Base-by-base conservation (phyloP, 2,113 vertebrate species). In the Odontophorus gujanensis region DNA sequence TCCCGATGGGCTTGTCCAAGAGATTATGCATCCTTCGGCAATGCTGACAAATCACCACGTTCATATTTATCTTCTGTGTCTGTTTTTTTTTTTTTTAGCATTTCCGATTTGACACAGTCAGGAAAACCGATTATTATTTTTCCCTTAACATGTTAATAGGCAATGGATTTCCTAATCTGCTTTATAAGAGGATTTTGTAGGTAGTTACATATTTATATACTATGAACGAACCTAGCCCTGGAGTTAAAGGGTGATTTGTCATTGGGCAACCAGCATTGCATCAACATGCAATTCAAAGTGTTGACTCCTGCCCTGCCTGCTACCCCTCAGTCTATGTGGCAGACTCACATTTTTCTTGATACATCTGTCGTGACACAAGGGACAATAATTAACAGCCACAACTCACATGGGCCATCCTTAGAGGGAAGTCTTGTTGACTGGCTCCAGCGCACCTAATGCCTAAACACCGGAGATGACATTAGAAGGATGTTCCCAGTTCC, bases 161-260 rank as follows among this genome's bases (percentile, higher is more conserved):
- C 13, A 1, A 32, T 1, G 21, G 25, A 47, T 96, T 96, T 95
- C 95, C 71, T 90, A 96, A 96, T 19, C 87, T 96, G 93, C 90
- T 92, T 89, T 91, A 79, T 77, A 40, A 82, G 92, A 90, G 92
- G 67, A 73, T 94, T 96, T 76, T 45, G 58, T 45, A 87, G 85
- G 87, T 22, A 43, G 66, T 6, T 84, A 40, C 69, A 4, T 24
- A 72, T 81, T 81, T 78, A 20, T 30, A 11, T 19, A 36, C 71
- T 73, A 95, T 88, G 95, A 92, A 71, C 2, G n/a, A 36, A 69
- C 87, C 93, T 80, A 26, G 53, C 95, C 92, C 90, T 19, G 45
- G 45, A 71, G 85, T 90, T 94, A 91, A 92, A 89, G 94, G 75
- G 79, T 80, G 90, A 93, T 78, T 94, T 91, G 79, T 47, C 1